phyloP scores from a whole-genome alignment of 2,797 vertebrate species.

The Glossophaga mutica region DNA sequence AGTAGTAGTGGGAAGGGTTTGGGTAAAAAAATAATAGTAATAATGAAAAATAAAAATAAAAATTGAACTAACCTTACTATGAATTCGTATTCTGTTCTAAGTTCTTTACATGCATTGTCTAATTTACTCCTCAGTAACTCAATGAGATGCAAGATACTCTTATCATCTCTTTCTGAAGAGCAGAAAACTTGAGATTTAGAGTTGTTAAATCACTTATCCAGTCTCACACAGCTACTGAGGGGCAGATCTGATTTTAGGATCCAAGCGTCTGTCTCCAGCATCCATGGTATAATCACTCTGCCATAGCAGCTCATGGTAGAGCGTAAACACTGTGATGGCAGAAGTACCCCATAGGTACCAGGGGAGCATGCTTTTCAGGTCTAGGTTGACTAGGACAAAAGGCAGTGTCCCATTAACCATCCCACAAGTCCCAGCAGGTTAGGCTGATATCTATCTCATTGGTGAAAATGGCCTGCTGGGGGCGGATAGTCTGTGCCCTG shows the following conservation, averaged over 20 bases:
- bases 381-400: background rate
- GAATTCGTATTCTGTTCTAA: background rate
- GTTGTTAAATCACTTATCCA: background rate
- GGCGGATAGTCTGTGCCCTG: background rate
- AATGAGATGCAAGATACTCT: background rate
- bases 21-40: background rate
- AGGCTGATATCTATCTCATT: background rate
- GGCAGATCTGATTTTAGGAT: background rate
- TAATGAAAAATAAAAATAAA: background rate
- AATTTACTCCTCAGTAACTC: background rate
- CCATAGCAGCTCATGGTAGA: background rate
- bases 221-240: background rate
- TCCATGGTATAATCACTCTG: background rate
- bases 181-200: background rate
- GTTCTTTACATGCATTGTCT: background rate
- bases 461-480: background rate
- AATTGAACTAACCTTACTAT: background rate
- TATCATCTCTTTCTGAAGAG: background rate
- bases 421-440: background rate
- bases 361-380: background rate
- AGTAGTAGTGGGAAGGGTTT: background rate
- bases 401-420: background rate
- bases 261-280: background rate
- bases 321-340: accelerated
- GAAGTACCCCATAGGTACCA: background rate